These are phyloP conservation scores for Xiphophorus couchianus DNA, from an alignment of 2,113 vertebrate species.

Conservation along the genomic window DNA sequence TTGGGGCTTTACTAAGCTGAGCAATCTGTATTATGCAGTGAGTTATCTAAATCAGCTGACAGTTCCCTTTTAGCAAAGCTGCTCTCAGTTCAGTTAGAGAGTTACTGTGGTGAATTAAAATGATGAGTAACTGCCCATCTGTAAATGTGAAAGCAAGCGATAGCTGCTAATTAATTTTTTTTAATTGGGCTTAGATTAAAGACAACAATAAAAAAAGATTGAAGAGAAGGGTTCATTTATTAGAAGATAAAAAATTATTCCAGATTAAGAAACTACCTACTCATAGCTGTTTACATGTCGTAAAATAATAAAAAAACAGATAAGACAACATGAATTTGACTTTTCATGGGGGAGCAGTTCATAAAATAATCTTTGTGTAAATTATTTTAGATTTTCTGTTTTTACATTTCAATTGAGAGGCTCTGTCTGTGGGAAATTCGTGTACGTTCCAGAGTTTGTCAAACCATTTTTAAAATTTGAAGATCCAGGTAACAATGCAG, in stretches of 20 bases:
- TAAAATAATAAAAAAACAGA: slow-evolving; percentile 8
- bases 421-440: slow-evolving; percentile 4
- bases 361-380: slow-evolving; percentile 8
- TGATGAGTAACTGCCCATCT: slow-evolving; percentile 13
- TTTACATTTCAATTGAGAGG: slow-evolving; percentile 9
- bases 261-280: background rate
- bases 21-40: slow-evolving; percentile 46
- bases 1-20: slow-evolving; percentile 53
- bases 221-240: background rate
- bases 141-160: slow-evolving; percentile 28
- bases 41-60: slow-evolving; percentile 39
- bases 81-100: slow-evolving; percentile 31
- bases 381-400: slow-evolving; percentile 13
- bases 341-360: slow-evolving; percentile 8
- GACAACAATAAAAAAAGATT: background rate
- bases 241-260: background rate
- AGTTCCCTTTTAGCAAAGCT: slow-evolving; percentile 36
- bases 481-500: background rate
- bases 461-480: slow-evolving; percentile 13
- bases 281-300: background rate
- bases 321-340: slow-evolving; percentile 5
- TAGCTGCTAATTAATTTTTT: background rate
- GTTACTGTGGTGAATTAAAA: slow-evolving; percentile 36
- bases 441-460: background rate
- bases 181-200: slow-evolving; percentile 1